Evolutionary conservation across 2,113 vertebrate genomes (phyloP).

Genomic region (Indri indri): DNA sequence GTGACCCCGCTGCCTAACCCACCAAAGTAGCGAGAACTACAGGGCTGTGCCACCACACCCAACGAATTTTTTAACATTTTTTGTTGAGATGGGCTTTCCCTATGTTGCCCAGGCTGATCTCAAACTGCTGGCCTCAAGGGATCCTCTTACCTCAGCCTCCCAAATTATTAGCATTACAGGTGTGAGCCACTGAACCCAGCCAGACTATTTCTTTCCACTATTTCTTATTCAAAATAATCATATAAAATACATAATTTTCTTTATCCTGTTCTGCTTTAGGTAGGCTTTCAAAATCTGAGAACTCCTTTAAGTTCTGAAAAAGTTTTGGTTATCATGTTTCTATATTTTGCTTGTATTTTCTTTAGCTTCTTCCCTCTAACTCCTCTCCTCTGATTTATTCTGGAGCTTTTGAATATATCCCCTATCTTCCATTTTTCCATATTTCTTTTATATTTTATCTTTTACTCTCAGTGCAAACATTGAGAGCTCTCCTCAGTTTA

Average conservation of each 20-base stretch:
- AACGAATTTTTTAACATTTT: too few relatives aligned
- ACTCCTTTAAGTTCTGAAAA: not conserved
- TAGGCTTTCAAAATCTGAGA: not conserved
- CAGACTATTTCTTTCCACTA: conserved; percentile 8
- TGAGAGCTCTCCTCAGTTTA: not conserved
- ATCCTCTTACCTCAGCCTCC: too few relatives aligned
- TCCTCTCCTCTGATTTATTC: not conserved
- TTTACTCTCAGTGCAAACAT: not conserved
- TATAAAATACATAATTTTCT: not conserved
- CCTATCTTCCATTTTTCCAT: not conserved
- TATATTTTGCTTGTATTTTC: not conserved
- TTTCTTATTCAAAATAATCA: conserved; percentile 24
- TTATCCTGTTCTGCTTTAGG: not conserved
- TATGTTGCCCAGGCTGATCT: too few relatives aligned
- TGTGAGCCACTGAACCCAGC: too few relatives aligned
- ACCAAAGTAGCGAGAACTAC: too few relatives aligned
- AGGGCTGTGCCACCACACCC: too few relatives aligned
- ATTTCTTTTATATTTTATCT: not conserved
- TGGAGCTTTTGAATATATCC: not conserved
- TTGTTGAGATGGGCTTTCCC: too few relatives aligned
- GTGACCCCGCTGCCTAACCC: too few relatives aligned
- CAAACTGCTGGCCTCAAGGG: too few relatives aligned
- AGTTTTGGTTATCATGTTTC: not conserved
- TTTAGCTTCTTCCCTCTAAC: not conserved
- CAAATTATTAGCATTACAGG: too few relatives aligned